These are phyloP conservation scores for Paracentrotus lividus DNA, from an alignment of 53 echinoderm and acorn worm species.

Conservation along the genomic window DNA sequence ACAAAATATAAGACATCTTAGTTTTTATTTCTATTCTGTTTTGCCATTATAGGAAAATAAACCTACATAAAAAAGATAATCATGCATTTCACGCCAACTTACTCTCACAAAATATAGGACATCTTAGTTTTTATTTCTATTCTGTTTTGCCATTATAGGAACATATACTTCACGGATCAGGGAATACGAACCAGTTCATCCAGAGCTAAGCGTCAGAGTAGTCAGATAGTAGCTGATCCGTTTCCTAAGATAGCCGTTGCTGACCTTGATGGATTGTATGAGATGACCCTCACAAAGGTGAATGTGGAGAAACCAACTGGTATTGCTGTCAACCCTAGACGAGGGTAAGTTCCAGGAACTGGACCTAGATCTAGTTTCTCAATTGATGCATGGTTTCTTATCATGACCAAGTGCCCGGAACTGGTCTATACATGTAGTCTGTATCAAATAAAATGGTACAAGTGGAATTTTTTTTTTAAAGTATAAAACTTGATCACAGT, in stretches of 20 bases:
- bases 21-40: background rate
- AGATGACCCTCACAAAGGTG: conserved; percentile 66
- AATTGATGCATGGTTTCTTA: background rate
- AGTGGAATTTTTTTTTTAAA: too few species aligned
- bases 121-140: background rate
- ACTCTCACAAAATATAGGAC: too few species aligned
- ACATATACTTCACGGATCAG: conserved; percentile 88
- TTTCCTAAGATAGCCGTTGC: conserved; percentile 78
- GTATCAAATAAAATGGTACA: too few species aligned
- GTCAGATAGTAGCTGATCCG: conserved; percentile 57
- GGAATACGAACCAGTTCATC: conserved; percentile 10
- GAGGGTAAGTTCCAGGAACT: conserved; percentile 60
- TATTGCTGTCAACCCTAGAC: conserved; percentile 76
- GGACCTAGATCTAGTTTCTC: background rate
- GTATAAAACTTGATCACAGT: too few species aligned
- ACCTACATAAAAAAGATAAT: too few species aligned
- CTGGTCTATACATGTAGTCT: too few species aligned
- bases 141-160: conserved; percentile 77
- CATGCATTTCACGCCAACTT: too few species aligned
- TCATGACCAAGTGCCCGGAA: too few species aligned
- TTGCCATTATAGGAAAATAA: too few species aligned
- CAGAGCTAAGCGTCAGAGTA: background rate
- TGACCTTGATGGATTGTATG: conserved; percentile 67
- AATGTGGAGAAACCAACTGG: conserved; percentile 71
- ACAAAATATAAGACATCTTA: too few species aligned